Evolutionary conservation across 2,113 vertebrate genomes (phyloP), one percentile per base, ranked within the genome.

Genomic region (Hippocampus guttulatus): DNA sequence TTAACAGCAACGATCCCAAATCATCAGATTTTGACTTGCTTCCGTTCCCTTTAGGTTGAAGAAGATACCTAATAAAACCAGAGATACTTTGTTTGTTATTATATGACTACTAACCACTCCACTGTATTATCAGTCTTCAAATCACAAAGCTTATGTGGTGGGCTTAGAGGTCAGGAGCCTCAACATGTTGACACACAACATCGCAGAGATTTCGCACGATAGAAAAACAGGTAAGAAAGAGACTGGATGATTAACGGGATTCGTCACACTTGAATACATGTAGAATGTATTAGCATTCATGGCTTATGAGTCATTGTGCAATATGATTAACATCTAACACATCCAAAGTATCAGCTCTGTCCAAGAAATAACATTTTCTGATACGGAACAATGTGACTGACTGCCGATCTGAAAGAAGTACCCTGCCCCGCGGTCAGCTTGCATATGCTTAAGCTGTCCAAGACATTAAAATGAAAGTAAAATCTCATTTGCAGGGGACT

Each of bases 21-120:
- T 98, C 96, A 80, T 98, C 97, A 23, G 89, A 91, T 90, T 97
- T 98, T 18, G 94, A 94, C 80, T 98, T 98, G 83, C 92, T 97
- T 79, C 96, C 95, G 69, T 95, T 98, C 83, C 96, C 96, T 92
- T 94, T 95, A 40, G 97, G 96, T 67, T 96, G 96, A 60, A 99
- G 93, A 76, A 98, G 93, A 89, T 98, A 98, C 97, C 97, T 98
- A 88, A 76, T 9, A 60, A 57, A 88, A 78, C 6, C 79, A 20
- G 64, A 27, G 64, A 10, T 5, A 12, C 12, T 15, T 38, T 33
- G 11, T 64, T 15, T 8, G 30, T 6, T 55, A 55, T 27, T 21
- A 14, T n/a, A 20, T 16, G 14, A 57, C 0, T 5, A 25, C 15
- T 33, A 60, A 60, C 58, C 27, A 30, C 14, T 8, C 57, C 25